These are phyloP conservation scores for Cygnus buccinator DNA, from an alignment of 2,113 vertebrate genomes.

Conservation along the genomic window DNA sequence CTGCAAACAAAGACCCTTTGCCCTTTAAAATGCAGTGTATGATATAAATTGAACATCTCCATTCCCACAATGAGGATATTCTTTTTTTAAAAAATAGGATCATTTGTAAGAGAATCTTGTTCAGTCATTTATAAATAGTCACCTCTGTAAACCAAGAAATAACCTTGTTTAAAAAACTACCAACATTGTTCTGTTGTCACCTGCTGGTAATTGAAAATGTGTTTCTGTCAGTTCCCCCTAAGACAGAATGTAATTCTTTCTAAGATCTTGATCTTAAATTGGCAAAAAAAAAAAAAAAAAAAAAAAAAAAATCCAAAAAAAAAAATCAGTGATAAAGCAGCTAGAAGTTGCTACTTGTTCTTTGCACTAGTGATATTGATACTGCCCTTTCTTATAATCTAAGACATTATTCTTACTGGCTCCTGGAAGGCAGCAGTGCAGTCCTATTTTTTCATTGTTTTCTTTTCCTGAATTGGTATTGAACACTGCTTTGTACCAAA, in stretches of 20 bases:
- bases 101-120: constrained; percentile 68
- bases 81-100: constrained; percentile 53
- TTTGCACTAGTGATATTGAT: constrained; percentile 73
- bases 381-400: constrained; percentile 80
- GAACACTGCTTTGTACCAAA: constrained; percentile 33
- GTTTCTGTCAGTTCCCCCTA: constrained; percentile 78
- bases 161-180: constrained; percentile 75
- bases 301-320: constrained; percentile 58
- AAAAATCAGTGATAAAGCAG: constrained; percentile 68
- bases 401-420: constrained; percentile 77
- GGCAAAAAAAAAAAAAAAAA: constrained; percentile 67
- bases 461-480: constrained; percentile 52
- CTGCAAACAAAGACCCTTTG: not conserved
- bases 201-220: constrained; percentile 81
- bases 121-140: constrained; percentile 75
- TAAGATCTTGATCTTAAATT: constrained; percentile 80
- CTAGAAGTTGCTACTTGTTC: constrained; percentile 72
- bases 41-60: constrained; percentile 31
- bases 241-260: constrained; percentile 78
- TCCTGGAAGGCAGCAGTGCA: constrained; percentile 55
- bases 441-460: constrained; percentile 27
- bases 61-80: constrained; percentile 34
- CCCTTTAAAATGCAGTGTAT: not conserved
- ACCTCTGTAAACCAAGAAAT: constrained; percentile 79
- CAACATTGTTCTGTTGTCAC: constrained; percentile 74